phyloP scores from a whole-genome alignment of 2,113 vertebrate species.

The Lagopus muta region DNA sequence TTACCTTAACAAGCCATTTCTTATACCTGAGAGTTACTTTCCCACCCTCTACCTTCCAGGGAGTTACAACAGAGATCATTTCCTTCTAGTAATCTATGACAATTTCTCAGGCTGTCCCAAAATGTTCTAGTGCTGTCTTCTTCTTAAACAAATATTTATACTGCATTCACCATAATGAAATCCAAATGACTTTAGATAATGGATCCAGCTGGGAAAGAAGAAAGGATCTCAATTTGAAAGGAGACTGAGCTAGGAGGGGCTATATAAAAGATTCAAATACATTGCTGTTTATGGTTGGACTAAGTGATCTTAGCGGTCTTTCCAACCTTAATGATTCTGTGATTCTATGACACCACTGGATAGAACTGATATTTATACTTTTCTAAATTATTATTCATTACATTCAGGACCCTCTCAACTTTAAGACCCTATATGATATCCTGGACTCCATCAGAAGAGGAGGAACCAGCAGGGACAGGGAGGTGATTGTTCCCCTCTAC shows the following conservation, averaged over 20 bases:
- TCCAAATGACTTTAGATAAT: slow-evolving; percentile 57
- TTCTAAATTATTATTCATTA: neutral
- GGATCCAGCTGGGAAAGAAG: slow-evolving; percentile 44
- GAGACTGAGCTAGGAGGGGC: neutral
- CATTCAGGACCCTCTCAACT: neutral
- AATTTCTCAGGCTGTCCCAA: slow-evolving; percentile 15
- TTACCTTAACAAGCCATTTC: slow-evolving; percentile 32
- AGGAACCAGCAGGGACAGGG: too few relatives aligned
- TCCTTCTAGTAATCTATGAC: slow-evolving; percentile 26
- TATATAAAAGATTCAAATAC: slow-evolving; percentile 27
- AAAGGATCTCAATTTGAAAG: slow-evolving; percentile 46
- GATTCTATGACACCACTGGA: slow-evolving; percentile 14
- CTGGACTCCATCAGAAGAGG: too few relatives aligned
- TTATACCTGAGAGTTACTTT: slow-evolving; percentile 1
- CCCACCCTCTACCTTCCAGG: neutral
- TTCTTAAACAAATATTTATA: slow-evolving; percentile 40
- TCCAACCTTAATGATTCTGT: too few relatives aligned
- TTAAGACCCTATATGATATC: neutral
- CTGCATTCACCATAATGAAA: slow-evolving; percentile 32
- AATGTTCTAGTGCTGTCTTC: neutral
- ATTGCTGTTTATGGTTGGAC: neutral
- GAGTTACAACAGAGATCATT: slow-evolving; percentile 41
- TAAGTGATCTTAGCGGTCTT: too few relatives aligned
- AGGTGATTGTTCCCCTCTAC: too few relatives aligned
- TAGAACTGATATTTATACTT: slow-evolving; percentile 39